Base-by-base conservation (phyloP, 2,888 invertebrate species). In the Oxystoma pomonae region DNA sequence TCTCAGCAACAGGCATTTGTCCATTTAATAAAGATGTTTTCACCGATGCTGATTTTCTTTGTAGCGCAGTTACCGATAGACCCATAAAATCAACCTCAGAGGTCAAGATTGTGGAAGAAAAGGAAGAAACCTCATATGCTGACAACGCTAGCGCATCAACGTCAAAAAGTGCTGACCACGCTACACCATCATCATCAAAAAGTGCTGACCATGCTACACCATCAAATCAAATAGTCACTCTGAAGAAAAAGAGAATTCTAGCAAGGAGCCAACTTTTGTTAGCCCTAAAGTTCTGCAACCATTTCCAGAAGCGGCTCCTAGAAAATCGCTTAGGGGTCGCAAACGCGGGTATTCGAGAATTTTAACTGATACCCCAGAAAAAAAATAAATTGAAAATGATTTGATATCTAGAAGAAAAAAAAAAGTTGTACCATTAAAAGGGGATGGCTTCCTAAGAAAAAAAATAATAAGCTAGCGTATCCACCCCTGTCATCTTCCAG, bases 141-240 rank as follows among this genome's bases (percentile, higher is more conserved):
- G 57, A 20, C 57, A 51, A 59, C 16, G n/a, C 16, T 59, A 55
- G 56, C 7, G 59, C 55, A 16, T 55, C 59, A 59, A 59, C 60
- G 57, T 60, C 60, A 61, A 35, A 61, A 21, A 61, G 57, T 16
- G 50, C 58, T 22, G 59, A 61, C n/a, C n/a, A n/a, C n/a, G n/a
- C n/a, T n/a, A n/a, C n/a, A n/a, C n/a, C n/a, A n/a, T n/a, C n/a
- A n/a, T n/a, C n/a, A n/a, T n/a, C n/a, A n/a, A n/a, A n/a, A n/a
- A n/a, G n/a, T n/a, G n/a, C n/a, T n/a, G n/a, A n/a, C n/a, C n/a
- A n/a, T n/a, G n/a, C n/a, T n/a, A n/a, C n/a, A n/a, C n/a, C n/a
- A n/a, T n/a, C n/a, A n/a, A n/a, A n/a, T n/a, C n/a, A n/a, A n/a
- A n/a, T n/a, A n/a, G n/a, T n/a, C n/a, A n/a, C n/a, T n/a, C n/a